Conservation (phyloP, 2,888 invertebrate species). For the Synergus laeviventris region DNA sequence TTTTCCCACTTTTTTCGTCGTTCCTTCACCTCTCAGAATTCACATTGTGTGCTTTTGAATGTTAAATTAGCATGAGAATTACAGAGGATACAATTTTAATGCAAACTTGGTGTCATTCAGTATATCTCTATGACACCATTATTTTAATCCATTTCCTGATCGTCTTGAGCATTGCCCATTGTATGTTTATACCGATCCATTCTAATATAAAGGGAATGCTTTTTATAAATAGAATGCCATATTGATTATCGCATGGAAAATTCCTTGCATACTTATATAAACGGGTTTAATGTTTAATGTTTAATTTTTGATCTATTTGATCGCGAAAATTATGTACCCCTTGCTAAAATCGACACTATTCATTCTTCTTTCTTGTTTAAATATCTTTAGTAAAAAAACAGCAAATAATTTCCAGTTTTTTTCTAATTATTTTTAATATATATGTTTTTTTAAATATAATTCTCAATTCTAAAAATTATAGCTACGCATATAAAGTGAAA, state of each 20-base stretch:
- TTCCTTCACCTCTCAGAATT: neutral
- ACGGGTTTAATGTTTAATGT: too few species aligned
- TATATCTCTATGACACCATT: conserved; percentile 49
- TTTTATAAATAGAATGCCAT: conserved; percentile 31
- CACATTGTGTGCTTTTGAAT: conserved; percentile 17
- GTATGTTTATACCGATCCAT: conserved; percentile 66
- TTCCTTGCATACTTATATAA: conserved; percentile 9
- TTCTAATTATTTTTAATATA: neutral
- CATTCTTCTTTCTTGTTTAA: neutral
- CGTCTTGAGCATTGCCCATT: conserved; percentile 63
- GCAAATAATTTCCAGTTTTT: too few species aligned
- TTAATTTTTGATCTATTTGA: too few species aligned
- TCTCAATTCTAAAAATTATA: neutral
- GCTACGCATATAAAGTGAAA: neutral
- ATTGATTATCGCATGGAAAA: conserved; percentile 8
- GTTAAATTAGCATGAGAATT: conserved; percentile 29
- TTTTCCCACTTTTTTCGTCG: neutral
- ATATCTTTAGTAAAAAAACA: neutral
- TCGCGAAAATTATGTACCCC: neutral
- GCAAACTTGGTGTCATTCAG: conserved; percentile 56
- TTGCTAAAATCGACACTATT: conserved; percentile 14
- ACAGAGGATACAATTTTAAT: conserved; percentile 52
- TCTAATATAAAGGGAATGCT: conserved; percentile 46
- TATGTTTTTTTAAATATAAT: neutral
- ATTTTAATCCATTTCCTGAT: conserved; percentile 66